phyloP scores from a whole-genome alignment of 2,888 invertebrate species.

The Hipparchia sbordonii region DNA sequence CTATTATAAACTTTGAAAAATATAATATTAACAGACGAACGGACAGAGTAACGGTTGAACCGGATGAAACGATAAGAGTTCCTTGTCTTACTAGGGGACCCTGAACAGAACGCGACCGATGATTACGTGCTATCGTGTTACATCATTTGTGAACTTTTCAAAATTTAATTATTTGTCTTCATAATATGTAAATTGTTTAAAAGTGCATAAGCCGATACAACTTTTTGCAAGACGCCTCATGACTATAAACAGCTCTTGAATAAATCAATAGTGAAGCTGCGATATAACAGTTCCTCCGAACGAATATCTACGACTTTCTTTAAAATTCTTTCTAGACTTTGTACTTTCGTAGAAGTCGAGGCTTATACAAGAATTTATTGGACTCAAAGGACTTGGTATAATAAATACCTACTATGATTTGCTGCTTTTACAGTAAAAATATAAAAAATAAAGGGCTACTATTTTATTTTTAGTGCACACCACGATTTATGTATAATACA shows the following conservation, averaged over 20 bases:
- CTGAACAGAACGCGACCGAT: no score
- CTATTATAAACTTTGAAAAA: no score
- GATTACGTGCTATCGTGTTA: no score
- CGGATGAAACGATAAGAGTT: no score
- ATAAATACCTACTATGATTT: slow-evolving; percentile 1
- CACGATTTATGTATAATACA: neutral
- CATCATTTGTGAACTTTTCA: no score
- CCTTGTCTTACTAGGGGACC: no score
- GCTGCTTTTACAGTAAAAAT: neutral
- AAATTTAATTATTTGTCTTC: neutral
- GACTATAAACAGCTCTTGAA: slow-evolving; percentile 2
- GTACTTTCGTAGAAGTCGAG: neutral
- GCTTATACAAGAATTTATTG: slow-evolving; percentile 2
- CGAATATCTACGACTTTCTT: slow-evolving; percentile 12
- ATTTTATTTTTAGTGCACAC: neutral
- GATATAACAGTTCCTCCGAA: neutral
- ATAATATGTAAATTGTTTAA: no score
- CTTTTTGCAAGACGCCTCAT: slow-evolving; percentile 2
- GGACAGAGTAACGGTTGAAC: no score
- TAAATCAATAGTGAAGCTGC: slow-evolving; percentile 16
- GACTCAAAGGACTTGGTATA: slow-evolving; percentile 6
- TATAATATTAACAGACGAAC: no score
- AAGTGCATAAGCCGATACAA: neutral
- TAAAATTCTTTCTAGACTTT: slow-evolving; percentile 9
- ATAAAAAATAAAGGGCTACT: neutral